Evolutionary conservation across 2,797 vertebrate species (phyloP).

Genomic region (Periophthalmus magnuspinnatus): DNA sequence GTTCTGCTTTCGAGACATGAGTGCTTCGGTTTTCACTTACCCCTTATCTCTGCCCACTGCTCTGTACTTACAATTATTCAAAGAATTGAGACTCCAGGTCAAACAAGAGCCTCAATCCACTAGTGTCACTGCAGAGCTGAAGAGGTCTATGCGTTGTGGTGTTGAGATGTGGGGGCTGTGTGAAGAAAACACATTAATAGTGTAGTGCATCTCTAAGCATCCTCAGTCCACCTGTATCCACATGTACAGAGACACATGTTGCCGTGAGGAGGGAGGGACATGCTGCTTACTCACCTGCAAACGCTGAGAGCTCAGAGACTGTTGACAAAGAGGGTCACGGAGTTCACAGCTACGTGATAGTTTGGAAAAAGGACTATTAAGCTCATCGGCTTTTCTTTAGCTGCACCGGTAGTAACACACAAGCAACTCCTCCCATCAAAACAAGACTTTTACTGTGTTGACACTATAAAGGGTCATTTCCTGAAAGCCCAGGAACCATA

Average conservation of each 20-base stretch:
- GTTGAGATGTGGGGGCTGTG: not conserved
- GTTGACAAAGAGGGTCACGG: conserved; percentile 86
- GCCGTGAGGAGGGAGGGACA: conserved; percentile 40
- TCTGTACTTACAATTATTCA: too few species aligned
- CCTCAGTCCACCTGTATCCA: conserved; percentile 28
- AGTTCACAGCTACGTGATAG: conserved; percentile 90
- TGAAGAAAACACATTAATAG: conserved; percentile 15
- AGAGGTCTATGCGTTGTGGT: not conserved
- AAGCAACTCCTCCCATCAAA: conserved; percentile 80
- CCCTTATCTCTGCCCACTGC: too few species aligned
- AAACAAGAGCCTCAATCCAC: not conserved
- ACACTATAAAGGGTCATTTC: conserved; percentile 91
- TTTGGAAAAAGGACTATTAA: conserved; percentile 89
- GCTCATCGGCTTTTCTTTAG: conserved; percentile 84
- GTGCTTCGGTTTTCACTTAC: too few species aligned
- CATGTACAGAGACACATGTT: conserved; percentile 34
- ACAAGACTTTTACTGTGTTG: conserved; percentile 92
- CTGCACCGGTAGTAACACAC: conserved; percentile 80
- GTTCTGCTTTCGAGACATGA: too few species aligned
- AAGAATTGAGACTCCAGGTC: too few species aligned
- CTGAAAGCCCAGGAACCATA: conserved; percentile 93
- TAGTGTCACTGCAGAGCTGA: not conserved
- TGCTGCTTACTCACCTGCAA: conserved; percentile 37
- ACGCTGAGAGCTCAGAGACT: conserved; percentile 73
- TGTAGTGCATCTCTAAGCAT: conserved; percentile 19